Base-by-base conservation (phyloP, 2,888 invertebrate genomes). In the Tetragonisca angustula region DNA sequence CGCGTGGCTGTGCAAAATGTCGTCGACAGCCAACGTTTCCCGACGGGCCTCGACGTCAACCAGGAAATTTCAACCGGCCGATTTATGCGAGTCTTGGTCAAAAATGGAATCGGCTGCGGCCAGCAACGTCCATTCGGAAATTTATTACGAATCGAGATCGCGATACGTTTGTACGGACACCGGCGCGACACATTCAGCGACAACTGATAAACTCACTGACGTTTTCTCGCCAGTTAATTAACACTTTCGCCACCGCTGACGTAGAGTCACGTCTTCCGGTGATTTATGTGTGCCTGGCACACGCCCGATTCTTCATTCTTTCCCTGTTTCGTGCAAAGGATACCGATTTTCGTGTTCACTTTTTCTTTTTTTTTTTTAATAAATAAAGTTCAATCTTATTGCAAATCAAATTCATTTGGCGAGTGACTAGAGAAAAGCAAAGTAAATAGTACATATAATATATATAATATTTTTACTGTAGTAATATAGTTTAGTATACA, bases 101-200 rank as follows among this genome's bases (percentile, higher is more conserved):
- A 65, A 74, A 86, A 70, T 81, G 67, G 59, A 84, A 75, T 81
- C 54, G 49, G 72, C 61, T 21, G 61, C 19, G 73, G 79, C 67
- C 21, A 36, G 69, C 70, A 73, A 32, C 61, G 80, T 76, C 74
- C 76, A 84, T 82, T 71, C 43, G 78, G 59, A 68, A 84, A 84
- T 84, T 87, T 86, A 87, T 87, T 84, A 82, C 68, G 64, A 80
- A 76, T n/a, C 32, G 62, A 65, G 61, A 43, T 59, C 49, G 27
- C 68, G 67, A 62, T 65, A 62, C 11, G 61, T 62, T 73, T 75
- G 61, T 54, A 61, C 56, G 1, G 56, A n/a, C 56, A 2, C 32
- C 43, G 9, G 43, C 21, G 15, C 19, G 50, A 56, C 17, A 17
- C n/a, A 49, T 43, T 43, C 43, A 61, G 17, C 24, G 24, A 61